Conservation (phyloP, 1,140 invertebrate species). For the Lordiphosa clarofinis region DNA sequence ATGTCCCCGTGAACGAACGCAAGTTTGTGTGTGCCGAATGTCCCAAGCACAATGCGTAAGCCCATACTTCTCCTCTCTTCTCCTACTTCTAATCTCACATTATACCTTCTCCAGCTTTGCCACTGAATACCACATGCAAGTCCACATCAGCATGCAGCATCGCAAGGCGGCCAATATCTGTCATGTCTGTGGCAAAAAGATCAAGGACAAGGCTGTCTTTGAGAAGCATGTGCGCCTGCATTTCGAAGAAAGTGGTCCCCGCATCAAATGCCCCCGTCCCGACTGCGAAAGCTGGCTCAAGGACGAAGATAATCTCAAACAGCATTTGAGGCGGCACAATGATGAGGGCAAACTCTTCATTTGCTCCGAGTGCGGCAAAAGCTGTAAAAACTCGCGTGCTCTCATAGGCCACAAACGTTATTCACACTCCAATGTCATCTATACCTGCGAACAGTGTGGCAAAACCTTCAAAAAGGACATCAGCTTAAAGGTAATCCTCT, state of each 20-base stretch:
- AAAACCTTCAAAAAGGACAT: conserved; percentile 78
- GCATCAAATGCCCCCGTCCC: conserved; percentile 66
- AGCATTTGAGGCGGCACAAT: conserved; percentile 69
- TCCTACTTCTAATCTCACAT: not conserved
- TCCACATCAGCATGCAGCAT: conserved; percentile 69
- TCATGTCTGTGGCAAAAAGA: conserved; percentile 74
- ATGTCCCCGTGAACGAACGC: conserved; percentile 65
- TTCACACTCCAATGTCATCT: conserved; percentile 68
- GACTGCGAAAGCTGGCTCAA: conserved; percentile 76
- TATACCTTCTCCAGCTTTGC: conserved; percentile 47
- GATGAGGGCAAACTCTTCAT: conserved; percentile 61
- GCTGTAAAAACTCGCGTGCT: conserved; percentile 67
- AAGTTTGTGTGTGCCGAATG: conserved; percentile 66
- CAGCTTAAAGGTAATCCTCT: conserved; percentile 57
- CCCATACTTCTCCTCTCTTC: too few relatives aligned
- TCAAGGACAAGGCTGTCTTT: conserved; percentile 70
- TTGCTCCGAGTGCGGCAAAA: conserved; percentile 69
- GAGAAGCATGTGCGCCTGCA: conserved; percentile 74
- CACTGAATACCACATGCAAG: conserved; percentile 67
- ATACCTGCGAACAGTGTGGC: conserved; percentile 73
- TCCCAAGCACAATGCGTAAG: conserved; percentile 64
- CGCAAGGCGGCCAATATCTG: conserved; percentile 65
- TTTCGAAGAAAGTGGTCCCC: conserved; percentile 70
- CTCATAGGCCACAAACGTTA: conserved; percentile 71
- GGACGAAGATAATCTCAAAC: conserved; percentile 69